Base-by-base conservation (phyloP, 2,113 vertebrate genomes). In the Eurystomus gularis region DNA sequence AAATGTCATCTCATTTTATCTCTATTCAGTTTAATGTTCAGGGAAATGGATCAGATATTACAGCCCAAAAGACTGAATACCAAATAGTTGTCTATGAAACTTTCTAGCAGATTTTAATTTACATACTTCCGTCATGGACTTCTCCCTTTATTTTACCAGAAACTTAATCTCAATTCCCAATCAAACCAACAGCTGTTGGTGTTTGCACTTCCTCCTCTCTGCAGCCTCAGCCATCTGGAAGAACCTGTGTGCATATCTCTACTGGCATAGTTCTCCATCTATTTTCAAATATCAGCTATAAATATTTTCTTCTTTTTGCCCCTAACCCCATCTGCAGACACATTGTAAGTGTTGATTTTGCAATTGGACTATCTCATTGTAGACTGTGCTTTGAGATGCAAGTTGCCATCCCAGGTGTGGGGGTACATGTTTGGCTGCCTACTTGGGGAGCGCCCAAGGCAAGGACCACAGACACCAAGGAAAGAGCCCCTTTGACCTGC, bases 321-420 rank as follows among this genome's bases (percentile, higher is more conserved):
- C 29, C 25, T 21, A 80, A 23, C n/a, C 37, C 62, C 26, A 62
- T 65, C 46, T 73, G 48, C 42, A 82, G 37, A 28, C 46, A 29
- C 20, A 8, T 26, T 81, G 65, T 9, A n/a, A 44, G 42, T 17
- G 71, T 6, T 18, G 11, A 16, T 55, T 71, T 86, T 70, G 68
- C 26, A 25, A 0, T 29, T 64, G 51, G 15, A 15, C 17, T 26
- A 9, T 39, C 55, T 26, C 19, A 28, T 57, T 31, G 35, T 42
- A 62, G 29, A 5, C 13, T 23, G 13, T 1, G 2, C 42, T 80
- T 69, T 57, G 60, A 61, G 68, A 40, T 8, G 13, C 1, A 3
- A 19, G 28, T 19, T 58, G 7, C 7, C 9, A 0, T 39, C 21
- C 29, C 21, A 49, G 11, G 12, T 0, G 0, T 31, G 14, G 6